Base-by-base conservation (phyloP, 2,113 vertebrate species). In the Phyllostomus discolor region DNA sequence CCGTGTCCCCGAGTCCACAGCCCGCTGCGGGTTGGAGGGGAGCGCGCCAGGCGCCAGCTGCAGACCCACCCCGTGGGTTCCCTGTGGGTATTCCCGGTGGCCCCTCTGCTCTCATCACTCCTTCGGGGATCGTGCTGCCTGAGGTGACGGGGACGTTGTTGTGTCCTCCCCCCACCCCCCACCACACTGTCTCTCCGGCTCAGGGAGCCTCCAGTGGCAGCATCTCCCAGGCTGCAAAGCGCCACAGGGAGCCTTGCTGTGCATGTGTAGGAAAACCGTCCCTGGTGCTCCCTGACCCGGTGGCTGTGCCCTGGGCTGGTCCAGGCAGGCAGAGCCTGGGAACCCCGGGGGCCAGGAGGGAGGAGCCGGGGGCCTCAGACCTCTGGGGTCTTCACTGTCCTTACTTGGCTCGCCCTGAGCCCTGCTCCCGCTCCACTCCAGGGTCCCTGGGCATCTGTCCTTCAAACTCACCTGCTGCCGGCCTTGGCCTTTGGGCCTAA, bases 81-180 rank as follows among this genome's bases (percentile, higher is more conserved):
- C 35, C 67, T 35, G 35, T 10, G 85, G 95, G 97, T 96, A 95
- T 84, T 87, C 85, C 88, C 72, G 94, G 78, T 96, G 69, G 89
- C 89, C 70, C 96, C 95, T 92, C 96, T 90, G 22, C 57, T 79
- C 75, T 62, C 95, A 90, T 89, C 84, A 66, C 82, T 88, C 76
- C 95, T 95, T 94, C 97, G 11, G 67, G 94, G 96, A 96, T 86
- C 66, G 54, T 92, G 92, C 95, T 95, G 33, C 93, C 80, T 1
- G 64, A 96, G 62, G 24, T 48, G 62, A 35, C 62, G 73, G 62
- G 95, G 59, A 11, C 26, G 2, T 7, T 12, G 10, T 6, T 31
- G 96, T 90, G 43, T 78, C 43, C 22, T 91, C 35, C 66, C 22
- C 90, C n/a, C n/a, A n/a, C n/a, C n/a, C n/a, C n/a, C n/a, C n/a